Conservation (phyloP, 2,888 invertebrate genomes). For the Eupithecia exiguata region DNA sequence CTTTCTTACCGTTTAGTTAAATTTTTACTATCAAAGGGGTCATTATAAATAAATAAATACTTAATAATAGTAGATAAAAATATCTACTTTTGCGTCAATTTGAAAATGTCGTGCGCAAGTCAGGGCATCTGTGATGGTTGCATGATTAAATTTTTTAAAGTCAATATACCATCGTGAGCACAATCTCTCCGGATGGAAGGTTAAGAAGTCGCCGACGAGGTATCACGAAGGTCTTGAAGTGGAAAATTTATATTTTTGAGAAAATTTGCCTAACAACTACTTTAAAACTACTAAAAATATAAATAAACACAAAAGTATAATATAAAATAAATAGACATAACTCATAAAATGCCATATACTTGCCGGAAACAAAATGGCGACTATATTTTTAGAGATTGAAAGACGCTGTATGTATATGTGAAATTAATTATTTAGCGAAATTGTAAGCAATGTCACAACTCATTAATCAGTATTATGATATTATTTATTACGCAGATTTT, state of each 20-base stretch:
- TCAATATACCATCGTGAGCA: too few relatives aligned
- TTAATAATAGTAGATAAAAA: too few relatives aligned
- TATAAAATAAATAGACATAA: not conserved
- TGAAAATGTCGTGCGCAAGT: not conserved
- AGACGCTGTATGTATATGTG: not conserved
- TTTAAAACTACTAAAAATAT: not conserved
- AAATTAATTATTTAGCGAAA: not conserved
- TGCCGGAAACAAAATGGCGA: slow-evolving; percentile 9
- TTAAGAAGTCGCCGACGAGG: too few relatives aligned
- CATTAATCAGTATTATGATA: slow-evolving; percentile 2
- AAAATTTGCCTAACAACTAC: not conserved
- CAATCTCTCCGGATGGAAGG: too few relatives aligned
- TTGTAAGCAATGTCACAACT: not conserved
- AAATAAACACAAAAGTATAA: slow-evolving; percentile 5
- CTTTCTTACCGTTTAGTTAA: too few relatives aligned
- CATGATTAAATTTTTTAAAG: not conserved
- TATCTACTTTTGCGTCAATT: not conserved
- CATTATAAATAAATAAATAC: too few relatives aligned
- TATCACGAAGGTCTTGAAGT: too few relatives aligned
- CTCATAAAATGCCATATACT: not conserved
- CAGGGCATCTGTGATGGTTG: not conserved
- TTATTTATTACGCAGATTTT: not conserved
- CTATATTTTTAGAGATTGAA: slow-evolving; percentile 9
- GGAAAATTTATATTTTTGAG: not conserved
- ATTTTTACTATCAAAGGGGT: too few relatives aligned